phyloP scores from a whole-genome alignment of 2,113 vertebrate genomes.

The Coracopsis vasa region DNA sequence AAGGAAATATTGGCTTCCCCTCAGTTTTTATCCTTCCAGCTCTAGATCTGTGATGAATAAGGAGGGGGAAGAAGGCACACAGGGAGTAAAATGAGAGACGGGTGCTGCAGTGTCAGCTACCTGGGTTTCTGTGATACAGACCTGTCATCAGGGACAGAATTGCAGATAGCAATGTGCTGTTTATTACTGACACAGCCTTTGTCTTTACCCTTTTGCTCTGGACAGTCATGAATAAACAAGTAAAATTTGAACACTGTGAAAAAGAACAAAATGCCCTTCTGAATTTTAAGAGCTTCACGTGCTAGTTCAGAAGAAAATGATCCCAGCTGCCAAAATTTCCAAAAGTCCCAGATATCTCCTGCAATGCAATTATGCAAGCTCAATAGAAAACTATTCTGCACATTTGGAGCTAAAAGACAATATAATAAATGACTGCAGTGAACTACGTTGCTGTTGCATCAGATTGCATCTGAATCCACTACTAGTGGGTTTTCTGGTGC shows the following conservation, averaged over 20 bases:
- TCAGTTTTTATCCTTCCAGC: neutral
- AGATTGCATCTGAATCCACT: constrained; percentile 18
- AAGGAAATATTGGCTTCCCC: constrained; percentile 5
- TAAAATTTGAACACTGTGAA: neutral
- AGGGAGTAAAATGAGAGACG: neutral
- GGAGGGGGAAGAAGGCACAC: neutral
- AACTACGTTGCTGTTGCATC: constrained; percentile 33
- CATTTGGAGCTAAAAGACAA: constrained; percentile 46
- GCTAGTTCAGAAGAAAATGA: neutral
- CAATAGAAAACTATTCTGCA: constrained; percentile 29
- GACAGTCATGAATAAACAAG: constrained; percentile 2
- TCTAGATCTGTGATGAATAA: neutral
- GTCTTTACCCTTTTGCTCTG: neutral
- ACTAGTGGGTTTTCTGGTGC: neutral
- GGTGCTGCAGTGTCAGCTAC: neutral
- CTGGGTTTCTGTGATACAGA: neutral
- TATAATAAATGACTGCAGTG: constrained; percentile 49
- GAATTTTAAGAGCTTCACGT: constrained; percentile 3
- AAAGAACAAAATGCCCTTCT: constrained; percentile 19
- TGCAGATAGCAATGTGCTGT: neutral
- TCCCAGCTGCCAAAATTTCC: constrained; percentile 15
- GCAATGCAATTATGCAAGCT: constrained; percentile 35
- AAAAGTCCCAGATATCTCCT: constrained; percentile 11
- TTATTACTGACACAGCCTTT: neutral
- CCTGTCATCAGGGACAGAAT: neutral